A percentile compares a stretch with the other conserved stretches of the same genome.
Evolutionary conservation across 2,888 invertebrate species (phyloP).

Genomic region (Erpobdella octoculata): DNA sequence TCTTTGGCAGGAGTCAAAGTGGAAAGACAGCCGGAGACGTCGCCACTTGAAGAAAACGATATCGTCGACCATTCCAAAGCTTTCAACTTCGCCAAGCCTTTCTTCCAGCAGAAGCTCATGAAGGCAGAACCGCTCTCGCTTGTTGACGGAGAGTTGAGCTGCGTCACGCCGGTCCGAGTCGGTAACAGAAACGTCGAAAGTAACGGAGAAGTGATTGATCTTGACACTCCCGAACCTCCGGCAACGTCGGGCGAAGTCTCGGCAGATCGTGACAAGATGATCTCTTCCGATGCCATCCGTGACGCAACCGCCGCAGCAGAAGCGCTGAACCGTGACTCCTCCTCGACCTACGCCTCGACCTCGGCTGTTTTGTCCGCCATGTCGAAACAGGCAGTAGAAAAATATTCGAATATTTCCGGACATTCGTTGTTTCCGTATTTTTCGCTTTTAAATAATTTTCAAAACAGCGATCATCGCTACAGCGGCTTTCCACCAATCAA

Average conservation of each 20-base stretch:
- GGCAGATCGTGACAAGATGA: neutral
- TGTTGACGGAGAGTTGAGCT: too few species aligned
- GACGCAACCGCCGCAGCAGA: neutral
- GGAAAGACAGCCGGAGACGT: neutral
- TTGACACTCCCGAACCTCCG: constrained; percentile 4
- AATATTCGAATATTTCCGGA: neutral
- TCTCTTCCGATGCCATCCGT: neutral
- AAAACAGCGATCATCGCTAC: neutral
- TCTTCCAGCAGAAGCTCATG: neutral
- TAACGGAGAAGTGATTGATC: neutral
- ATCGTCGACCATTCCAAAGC: too few species aligned
- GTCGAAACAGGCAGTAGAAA: neutral
- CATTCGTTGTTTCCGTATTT: too few species aligned
- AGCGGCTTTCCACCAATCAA: neutral
- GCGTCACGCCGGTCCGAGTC: too few species aligned
- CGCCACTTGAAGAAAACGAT: too few species aligned
- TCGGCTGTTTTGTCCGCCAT: neutral
- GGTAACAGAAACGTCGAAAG: neutral
- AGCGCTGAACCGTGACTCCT: too few species aligned
- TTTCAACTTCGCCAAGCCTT: neutral
- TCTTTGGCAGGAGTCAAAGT: neutral
- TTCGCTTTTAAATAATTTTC: too few species aligned
- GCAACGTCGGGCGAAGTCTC: neutral
- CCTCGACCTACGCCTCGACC: too few species aligned
- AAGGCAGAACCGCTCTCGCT: neutral